Conservation (phyloP, 1,140 invertebrate species). For the Hyphantria cunea region DNA sequence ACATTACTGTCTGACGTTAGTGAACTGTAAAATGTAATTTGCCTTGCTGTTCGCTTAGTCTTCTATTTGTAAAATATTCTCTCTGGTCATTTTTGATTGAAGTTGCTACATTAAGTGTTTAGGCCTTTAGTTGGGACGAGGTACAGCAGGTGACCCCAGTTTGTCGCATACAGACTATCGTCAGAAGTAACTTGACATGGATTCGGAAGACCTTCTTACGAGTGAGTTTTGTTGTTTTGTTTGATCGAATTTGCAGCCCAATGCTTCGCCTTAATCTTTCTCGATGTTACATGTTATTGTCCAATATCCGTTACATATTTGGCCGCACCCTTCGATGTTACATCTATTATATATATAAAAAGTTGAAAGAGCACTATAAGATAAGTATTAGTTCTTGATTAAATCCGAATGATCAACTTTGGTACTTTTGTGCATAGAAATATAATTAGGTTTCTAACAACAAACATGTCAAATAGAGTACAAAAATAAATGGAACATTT, state of each 20-base stretch:
- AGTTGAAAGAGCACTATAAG: neutral
- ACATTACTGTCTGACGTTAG: neutral
- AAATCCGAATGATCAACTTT: conserved; percentile 15
- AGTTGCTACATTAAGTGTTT: too few relatives aligned
- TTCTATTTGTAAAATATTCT: too few relatives aligned
- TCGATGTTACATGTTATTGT: neutral
- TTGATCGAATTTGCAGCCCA: neutral
- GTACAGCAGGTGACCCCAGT: too few relatives aligned
- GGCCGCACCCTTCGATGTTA: neutral
- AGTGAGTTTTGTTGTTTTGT: conserved; percentile 23
- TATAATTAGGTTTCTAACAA: conserved; percentile 21
- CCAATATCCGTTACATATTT: neutral
- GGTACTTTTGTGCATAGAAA: conserved; percentile 6
- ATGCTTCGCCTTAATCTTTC: neutral
- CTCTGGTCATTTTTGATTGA: too few relatives aligned
- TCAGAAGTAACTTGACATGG: conserved; percentile 1
- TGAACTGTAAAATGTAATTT: neutral
- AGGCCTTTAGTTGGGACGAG: too few relatives aligned
- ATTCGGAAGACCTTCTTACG: conserved; percentile 13
- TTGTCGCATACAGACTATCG: neutral
- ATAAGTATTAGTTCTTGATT: neutral
- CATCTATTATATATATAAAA: neutral
- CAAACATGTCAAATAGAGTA: conserved; percentile 29
- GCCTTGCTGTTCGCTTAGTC: too few relatives aligned
- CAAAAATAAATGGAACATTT: conserved; percentile 30